Evolutionary conservation across 2,113 vertebrate genomes (phyloP), one percentile per base, ranked within the genome.

Genomic region (Choloepus hoffmanni): DNA sequence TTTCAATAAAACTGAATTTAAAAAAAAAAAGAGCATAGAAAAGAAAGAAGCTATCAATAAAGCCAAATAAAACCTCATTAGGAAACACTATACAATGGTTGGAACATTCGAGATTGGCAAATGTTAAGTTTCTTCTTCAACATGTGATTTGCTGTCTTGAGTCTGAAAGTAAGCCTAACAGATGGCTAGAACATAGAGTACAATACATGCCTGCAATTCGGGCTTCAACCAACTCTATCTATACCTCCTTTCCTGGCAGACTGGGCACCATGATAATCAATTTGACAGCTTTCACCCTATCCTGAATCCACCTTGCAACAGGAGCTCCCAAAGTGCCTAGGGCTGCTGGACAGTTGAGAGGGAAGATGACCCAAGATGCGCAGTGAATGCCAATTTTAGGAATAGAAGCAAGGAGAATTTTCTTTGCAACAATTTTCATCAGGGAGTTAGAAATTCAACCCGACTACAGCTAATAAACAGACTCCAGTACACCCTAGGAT

Each of bases 181-280:
- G 78, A 86, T 53, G 48, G 36, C 23, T 30, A 65, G 48, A 76
- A 70, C 18, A 88, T n/a, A 70, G 18, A 2, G 0, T 43, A 33
- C 45, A 60, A 30, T 1, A 1, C 0, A 2, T 21, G 8, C 28
- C 36, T 68, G 48, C 13, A 68, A 15, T n/a, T 53, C 21, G 40
- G 26, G 40, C 70, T 30, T 45, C 21, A 63, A 14, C 76, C 53
- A 21, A 21, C 23, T 55, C 40, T 4, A 30, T 12, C 23, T 26
- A 16, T 40, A 50, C 8, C 19, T 3, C 5, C 36, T 18, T 83
- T 84, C 15, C 28, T 72, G 63, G 15, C 28, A 33, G 24, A 0
- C 26, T n/a, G 10, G 58, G 6, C 2, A 43, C 10, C 26, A 6
- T 3, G 8, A 19, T 11, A n/a, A n/a, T 33, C 48, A 45, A 33